Percentiles rank a stretch among this genome's conserved stretches.
These are phyloP conservation scores for Platyura marginata DNA, from an alignment of 1,140 invertebrate genomes.

Conservation along the genomic window DNA sequence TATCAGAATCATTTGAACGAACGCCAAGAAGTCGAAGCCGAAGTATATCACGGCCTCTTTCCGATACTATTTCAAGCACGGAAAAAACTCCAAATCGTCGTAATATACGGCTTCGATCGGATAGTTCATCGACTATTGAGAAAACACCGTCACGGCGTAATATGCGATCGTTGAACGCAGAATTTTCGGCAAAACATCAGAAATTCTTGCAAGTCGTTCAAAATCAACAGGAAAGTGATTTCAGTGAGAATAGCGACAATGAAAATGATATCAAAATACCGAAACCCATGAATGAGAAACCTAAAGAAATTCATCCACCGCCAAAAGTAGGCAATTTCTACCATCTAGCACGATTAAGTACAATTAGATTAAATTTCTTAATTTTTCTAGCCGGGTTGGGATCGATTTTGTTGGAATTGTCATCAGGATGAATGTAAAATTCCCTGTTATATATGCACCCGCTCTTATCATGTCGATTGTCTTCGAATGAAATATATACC, in stretches of 20 bases:
- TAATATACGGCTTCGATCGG: no score
- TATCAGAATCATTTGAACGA: no score
- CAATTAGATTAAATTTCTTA: not conserved
- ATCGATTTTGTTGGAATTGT: slow-evolving; percentile 81
- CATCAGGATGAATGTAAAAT: slow-evolving; percentile 37
- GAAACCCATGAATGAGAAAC: no score
- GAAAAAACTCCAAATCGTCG: no score
- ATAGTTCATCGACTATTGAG: no score
- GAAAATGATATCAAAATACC: no score
- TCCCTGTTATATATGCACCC: slow-evolving; percentile 65
- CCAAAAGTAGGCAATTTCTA: no score
- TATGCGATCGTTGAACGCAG: slow-evolving; percentile 34
- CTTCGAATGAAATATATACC: slow-evolving; percentile 32
- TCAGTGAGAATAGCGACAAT: not conserved
- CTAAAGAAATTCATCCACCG: no score
- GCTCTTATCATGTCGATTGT: slow-evolving; percentile 69
- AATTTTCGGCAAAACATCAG: slow-evolving; percentile 34
- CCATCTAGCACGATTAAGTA: no score
- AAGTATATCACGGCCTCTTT: no score
- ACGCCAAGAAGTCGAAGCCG: no score
- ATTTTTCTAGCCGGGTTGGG: slow-evolving; percentile 26
- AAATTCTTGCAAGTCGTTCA: slow-evolving; percentile 28
- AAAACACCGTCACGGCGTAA: slow-evolving; percentile 8
- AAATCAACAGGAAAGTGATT: slow-evolving; percentile 7
- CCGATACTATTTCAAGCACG: no score